Conservation (phyloP, 2,888 invertebrate species). For the Subacronicta megacephala region DNA sequence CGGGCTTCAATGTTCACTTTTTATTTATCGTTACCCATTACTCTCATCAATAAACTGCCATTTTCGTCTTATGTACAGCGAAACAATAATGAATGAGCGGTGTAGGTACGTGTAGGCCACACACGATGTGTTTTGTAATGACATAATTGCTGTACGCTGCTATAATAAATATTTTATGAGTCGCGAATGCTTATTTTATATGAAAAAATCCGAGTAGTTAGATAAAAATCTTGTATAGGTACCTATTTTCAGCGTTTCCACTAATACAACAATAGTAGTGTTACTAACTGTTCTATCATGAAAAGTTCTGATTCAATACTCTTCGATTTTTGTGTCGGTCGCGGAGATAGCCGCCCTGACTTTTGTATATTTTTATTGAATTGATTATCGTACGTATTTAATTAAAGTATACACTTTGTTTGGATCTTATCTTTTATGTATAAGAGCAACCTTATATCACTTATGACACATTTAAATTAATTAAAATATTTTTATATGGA, state of each 20-base stretch:
- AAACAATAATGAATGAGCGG: slow-evolving; percentile 54
- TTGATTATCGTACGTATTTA: slow-evolving; percentile 32
- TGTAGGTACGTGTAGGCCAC: slow-evolving; percentile 42
- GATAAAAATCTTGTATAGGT: neutral
- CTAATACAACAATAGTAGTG: too few species aligned
- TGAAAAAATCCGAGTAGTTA: slow-evolving; percentile 4
- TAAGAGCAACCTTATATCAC: slow-evolving; percentile 34
- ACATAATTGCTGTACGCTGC: slow-evolving; percentile 45
- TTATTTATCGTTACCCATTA: slow-evolving; percentile 47
- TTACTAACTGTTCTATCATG: slow-evolving; percentile 8
- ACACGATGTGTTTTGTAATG: slow-evolving; percentile 56
- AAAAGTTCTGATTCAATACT: slow-evolving; percentile 2
- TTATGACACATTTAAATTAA: slow-evolving; percentile 42
- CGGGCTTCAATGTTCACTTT: slow-evolving; percentile 52
- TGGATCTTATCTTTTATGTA: slow-evolving; percentile 37
- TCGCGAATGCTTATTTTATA: slow-evolving; percentile 16
- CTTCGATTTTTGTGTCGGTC: slow-evolving; percentile 1
- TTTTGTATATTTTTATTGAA: slow-evolving; percentile 16
- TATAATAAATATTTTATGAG: slow-evolving; percentile 38
- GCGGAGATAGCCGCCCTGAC: slow-evolving; percentile 9
- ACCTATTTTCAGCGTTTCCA: too few species aligned
- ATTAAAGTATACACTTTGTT: slow-evolving; percentile 43
- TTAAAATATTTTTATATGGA: slow-evolving; percentile 25
- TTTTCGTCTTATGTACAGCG: slow-evolving; percentile 43
- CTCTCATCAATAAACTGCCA: slow-evolving; percentile 46